Evolutionary conservation across 2,797 vertebrate species (phyloP).

Genomic region (Sebastolobus altivelis): DNA sequence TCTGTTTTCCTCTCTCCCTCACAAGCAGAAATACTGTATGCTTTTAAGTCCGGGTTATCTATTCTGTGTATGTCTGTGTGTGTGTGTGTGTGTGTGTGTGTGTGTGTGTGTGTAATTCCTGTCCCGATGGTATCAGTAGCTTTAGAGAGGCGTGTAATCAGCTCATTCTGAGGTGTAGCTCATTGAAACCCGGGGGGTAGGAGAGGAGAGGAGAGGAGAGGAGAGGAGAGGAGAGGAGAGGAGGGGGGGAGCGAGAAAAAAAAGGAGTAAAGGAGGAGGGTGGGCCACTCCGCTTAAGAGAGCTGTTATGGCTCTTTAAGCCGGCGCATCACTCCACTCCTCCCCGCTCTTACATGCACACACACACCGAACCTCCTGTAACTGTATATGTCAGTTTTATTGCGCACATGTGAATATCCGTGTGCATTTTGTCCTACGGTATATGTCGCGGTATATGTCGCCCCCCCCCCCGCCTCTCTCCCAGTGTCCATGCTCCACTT

Average conservation of each 20-base stretch:
- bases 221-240: constrained; percentile 45
- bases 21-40: constrained; percentile 60
- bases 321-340: constrained; percentile 43
- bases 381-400: background rate
- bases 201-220: constrained; percentile 46
- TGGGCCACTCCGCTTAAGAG: constrained; percentile 58
- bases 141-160: constrained; percentile 82
- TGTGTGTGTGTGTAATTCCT: constrained; percentile 78
- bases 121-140: constrained; percentile 82
- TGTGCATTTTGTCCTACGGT: constrained; percentile 52
- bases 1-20: constrained; percentile 36
- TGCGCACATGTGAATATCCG: constrained; percentile 20
- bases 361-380: constrained; percentile 7
- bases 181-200: constrained; percentile 75
- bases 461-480: constrained; percentile 46
- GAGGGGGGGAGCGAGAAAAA: constrained; percentile 10
- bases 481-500: constrained; percentile 72
- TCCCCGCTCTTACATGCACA: constrained; percentile 27
- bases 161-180: constrained; percentile 82
- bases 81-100: constrained; percentile 14
- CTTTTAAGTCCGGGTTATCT: constrained; percentile 79
- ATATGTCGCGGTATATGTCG: no score
- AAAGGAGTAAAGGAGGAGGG: constrained; percentile 41
- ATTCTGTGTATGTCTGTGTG: constrained; percentile 35
- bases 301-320: constrained; percentile 67